Evolutionary conservation across 2,113 vertebrate genomes (phyloP), one percentile per base, ranked within the genome.

Genomic region (Platichthys stellatus): DNA sequence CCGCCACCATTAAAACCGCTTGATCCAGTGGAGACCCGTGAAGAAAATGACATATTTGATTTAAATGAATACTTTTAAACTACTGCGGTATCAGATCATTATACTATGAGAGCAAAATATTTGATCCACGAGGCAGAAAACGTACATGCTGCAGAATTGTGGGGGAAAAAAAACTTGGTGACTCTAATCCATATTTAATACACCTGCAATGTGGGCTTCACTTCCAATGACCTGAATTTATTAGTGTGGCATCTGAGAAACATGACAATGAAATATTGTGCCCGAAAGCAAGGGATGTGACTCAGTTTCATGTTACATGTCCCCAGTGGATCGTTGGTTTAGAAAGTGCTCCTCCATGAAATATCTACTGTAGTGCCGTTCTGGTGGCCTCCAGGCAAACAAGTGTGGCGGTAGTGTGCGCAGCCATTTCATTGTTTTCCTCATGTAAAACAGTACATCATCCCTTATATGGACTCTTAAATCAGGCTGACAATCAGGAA

Each of bases 321-420:
- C 86, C 89, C 85, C 72, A 66, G 69, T 89, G 83, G 82, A 91
- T 78, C 78, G 76, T 80, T 88, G 74, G 80, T 76, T 87, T 88
- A 86, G 85, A 74, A 90, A 90, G 82, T 60, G 79, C 74, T 83
- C 56, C 61, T 61, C 85, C 71, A 89, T 91, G 87, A 92, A 92
- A 87, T 49, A 73, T 75, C 86, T 86, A 74, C 75, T 81, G 86
- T 68, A 88, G 56, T 66, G 63, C 79, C 38, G 12, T 63, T 79
- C 53, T 69, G 65, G 77, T 57, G 76, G 76, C 88, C 87, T 88
- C 20, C 14, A 74, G 84, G 87, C 80, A 69, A 83, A 84, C 18
- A 74, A 74, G 73, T 65, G 74, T 8, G 77, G 69, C 78, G 71
- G 74, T 56, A 81, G 69, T 78, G 64, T 79, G 35, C 38, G 60